A percentile compares a stretch with the other conserved stretches of the same genome.
phyloP scores from a whole-genome alignment of 2,113 vertebrate genomes.

The Onychostruthus taczanowskii region DNA sequence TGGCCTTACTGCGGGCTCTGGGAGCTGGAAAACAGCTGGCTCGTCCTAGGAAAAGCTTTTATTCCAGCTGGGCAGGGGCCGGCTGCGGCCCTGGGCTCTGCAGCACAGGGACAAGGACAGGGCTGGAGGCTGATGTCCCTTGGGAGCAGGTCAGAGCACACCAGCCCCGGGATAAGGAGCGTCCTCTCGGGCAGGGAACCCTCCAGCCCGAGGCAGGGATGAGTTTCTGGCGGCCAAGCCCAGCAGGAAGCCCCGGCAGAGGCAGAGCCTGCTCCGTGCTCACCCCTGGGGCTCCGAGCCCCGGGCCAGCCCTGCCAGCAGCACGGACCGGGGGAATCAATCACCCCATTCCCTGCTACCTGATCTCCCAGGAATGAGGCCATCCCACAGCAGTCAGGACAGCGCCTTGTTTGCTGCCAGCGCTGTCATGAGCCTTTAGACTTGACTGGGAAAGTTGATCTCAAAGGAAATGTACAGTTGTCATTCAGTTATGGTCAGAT shows the following conservation, averaged over 20 bases:
- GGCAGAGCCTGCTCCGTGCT: background rate
- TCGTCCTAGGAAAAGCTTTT: background rate
- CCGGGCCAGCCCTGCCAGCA: background rate
- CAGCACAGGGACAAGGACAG: rapidly evolving
- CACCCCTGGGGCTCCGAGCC: background rate
- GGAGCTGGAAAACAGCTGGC: background rate
- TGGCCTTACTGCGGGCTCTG: background rate
- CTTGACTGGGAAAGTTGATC: background rate
- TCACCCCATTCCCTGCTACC: background rate
- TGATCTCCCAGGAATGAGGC: background rate
- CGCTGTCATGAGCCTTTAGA: background rate
- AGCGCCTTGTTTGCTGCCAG: background rate
- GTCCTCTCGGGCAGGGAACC: background rate
- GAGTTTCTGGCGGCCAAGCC: background rate
- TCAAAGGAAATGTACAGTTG: background rate
- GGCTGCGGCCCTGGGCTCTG: background rate
- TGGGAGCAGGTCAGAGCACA: background rate
- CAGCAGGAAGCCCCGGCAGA: background rate
- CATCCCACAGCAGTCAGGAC: background rate
- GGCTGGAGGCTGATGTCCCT: too few relatives aligned
- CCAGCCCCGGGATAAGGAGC: background rate
- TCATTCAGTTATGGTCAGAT: background rate
- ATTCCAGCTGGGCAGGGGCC: background rate
- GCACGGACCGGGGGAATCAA: background rate
- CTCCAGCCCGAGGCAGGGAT: background rate